Conservation (phyloP, 2,113 vertebrate species). For the Brachypteracias leptosomus region DNA sequence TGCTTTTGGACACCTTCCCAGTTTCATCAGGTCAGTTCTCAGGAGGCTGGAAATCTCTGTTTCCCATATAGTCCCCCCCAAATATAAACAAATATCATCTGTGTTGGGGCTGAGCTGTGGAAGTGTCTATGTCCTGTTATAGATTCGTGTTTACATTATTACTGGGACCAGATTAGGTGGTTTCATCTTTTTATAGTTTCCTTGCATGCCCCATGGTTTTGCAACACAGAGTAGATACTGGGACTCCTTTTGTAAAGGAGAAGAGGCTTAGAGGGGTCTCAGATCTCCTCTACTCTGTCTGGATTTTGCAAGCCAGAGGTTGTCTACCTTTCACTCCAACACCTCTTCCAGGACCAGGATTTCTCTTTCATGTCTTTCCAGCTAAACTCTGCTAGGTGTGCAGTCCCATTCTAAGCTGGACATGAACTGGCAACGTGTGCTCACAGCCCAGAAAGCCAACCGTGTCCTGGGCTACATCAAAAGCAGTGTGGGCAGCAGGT, state of each 20-base stretch:
- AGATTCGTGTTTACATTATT: slow-evolving; percentile 2
- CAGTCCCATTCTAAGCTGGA: not conserved
- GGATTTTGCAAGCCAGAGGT: not conserved
- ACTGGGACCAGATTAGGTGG: not conserved
- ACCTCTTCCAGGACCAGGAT: not conserved
- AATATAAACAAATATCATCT: slow-evolving; percentile 8
- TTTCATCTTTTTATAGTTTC: not conserved
- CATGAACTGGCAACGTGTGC: not conserved
- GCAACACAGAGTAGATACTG: not conserved
- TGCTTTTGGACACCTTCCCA: slow-evolving; percentile 33
- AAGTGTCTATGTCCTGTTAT: not conserved
- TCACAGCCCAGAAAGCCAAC: not conserved
- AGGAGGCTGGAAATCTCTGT: slow-evolving; percentile 18
- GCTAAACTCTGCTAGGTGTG: not conserved
- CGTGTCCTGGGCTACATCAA: not conserved
- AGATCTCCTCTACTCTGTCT: not conserved
- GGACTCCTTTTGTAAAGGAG: not conserved
- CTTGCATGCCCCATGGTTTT: not conserved
- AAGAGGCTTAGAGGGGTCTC: not conserved
- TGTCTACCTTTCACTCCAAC: not conserved
- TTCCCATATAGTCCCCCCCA: not conserved
- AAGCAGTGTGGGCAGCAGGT: not conserved
- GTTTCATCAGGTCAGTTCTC: slow-evolving; percentile 18
- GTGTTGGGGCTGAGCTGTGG: not conserved
- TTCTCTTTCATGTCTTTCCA: not conserved